phyloP scores from a whole-genome alignment of 2,797 vertebrate genomes.

The Scolopax bukidnonensis region DNA sequence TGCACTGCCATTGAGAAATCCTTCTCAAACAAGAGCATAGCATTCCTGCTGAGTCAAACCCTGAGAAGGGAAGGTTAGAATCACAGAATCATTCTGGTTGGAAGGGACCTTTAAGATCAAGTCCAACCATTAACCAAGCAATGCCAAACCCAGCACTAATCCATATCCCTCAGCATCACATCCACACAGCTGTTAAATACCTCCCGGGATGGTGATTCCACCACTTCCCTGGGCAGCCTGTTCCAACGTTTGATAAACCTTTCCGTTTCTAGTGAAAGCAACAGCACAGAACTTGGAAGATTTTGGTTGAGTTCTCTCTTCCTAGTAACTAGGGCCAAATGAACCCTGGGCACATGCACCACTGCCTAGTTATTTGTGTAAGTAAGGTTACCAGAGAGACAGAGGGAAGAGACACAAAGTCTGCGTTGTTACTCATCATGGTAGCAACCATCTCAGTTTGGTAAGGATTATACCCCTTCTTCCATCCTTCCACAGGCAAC shows the following conservation, averaged over 20 bases:
- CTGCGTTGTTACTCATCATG: not conserved
- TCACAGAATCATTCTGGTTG: too few species aligned
- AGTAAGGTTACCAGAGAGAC: not conserved
- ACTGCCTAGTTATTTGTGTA: not conserved
- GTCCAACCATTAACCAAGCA: too few species aligned
- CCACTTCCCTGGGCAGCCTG: too few species aligned
- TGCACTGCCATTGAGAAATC: not conserved
- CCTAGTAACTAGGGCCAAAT: not conserved
- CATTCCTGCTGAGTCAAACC: rapidly evolving
- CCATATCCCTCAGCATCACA: too few species aligned
- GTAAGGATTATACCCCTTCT: not conserved
- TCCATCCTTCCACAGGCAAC: not conserved
- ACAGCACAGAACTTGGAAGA: not conserved
- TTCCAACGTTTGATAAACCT: too few species aligned
- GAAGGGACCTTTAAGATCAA: too few species aligned
- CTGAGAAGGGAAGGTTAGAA: not conserved
- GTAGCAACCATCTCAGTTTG: not conserved
- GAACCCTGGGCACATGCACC: not conserved
- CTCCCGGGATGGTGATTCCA: too few species aligned
- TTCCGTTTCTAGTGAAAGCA: not conserved
- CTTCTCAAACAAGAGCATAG: rapidly evolving
- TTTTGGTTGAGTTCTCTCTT: not conserved
- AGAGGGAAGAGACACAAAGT: not conserved
- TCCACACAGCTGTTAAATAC: too few species aligned
- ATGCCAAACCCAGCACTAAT: too few species aligned